Evolutionary conservation across 2,888 invertebrate genomes (phyloP).

Genomic region (Lapara coniferarum): DNA sequence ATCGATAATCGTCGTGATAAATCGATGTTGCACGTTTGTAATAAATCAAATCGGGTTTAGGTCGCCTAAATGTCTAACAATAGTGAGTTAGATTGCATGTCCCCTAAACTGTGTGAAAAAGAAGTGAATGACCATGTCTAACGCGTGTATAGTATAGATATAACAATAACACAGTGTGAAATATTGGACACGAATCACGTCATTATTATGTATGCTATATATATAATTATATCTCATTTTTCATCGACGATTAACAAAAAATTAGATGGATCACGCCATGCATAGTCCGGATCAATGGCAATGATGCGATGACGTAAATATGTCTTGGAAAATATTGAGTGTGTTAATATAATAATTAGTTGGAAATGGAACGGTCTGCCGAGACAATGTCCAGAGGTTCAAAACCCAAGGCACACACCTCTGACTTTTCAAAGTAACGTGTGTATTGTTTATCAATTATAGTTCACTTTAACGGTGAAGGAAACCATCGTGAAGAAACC

Average conservation of each 20-base stretch:
- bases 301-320: not conserved
- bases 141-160: conserved; percentile 11
- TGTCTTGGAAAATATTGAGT: not conserved
- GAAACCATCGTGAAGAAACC: too few species aligned
- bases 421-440: too few species aligned
- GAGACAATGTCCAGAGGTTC: too few species aligned
- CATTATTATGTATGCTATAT: conserved; percentile 8
- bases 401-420: too few species aligned
- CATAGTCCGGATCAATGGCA: not conserved
- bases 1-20: not conserved
- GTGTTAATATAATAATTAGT: too few species aligned
- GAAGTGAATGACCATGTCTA: conserved; percentile 78
- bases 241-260: not conserved
- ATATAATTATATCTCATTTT: not conserved
- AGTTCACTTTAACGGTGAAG: too few species aligned
- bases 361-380: too few species aligned
- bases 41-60: too few species aligned
- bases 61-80: not conserved
- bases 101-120: conserved; percentile 61
- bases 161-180: conserved; percentile 26
- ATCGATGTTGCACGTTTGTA: conserved; percentile 10
- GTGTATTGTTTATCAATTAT: too few species aligned
- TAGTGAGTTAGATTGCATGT: conserved; percentile 56
- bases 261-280: not conserved
- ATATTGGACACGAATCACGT: conserved; percentile 27